Base-by-base conservation (phyloP, 2,113 vertebrate species). In the Climacteris rufus region DNA sequence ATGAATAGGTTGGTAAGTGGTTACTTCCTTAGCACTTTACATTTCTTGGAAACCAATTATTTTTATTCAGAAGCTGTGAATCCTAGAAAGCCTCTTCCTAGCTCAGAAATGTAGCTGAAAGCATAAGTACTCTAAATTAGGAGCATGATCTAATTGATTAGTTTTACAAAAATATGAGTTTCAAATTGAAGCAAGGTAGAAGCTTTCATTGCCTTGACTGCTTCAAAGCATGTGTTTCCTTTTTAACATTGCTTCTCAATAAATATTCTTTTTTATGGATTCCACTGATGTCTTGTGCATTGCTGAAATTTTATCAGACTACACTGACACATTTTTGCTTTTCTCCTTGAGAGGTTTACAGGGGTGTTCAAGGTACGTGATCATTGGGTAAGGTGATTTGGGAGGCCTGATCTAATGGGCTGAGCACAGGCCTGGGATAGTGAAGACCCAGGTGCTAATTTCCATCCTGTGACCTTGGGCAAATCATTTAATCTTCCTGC, bases 31-130 rank as follows among this genome's bases (percentile, higher is more conserved):
- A 94, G 83, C 77, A 89, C 90, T 97, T 95, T 59, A 79, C 91
- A 95, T 94, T 96, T 92, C 95, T 96, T 33, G 1, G 86, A 96
- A 97, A 87, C 77, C 92, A 96, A 94, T 96, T 96, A 89, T 93
- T 96, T 96, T 96, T 96, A 89, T 90, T 93, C 92, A 96, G 83
- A 89, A 92, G n/a, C 78, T 95, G 76, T 85, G 83, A 84, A 83
- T 95, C 88, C 70, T 93, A 79, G 72, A 91, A 93, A 93, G 79
- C 60, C 74, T 64, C 66, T 42, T 87, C 50, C 87, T 84, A 53
- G 42, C 49, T 90, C 71, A 83, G 83, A 91, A 95, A 74, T 68
- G 50, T 87, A 87, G 25, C 72, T 94, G 91, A 95, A 89, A 96
- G 76, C 59, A 49, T 76, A 81, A 88, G 75, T 86, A 68, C 57